phyloP scores from a whole-genome alignment of 2,113 vertebrate genomes.

The Coptodon rendalli region DNA sequence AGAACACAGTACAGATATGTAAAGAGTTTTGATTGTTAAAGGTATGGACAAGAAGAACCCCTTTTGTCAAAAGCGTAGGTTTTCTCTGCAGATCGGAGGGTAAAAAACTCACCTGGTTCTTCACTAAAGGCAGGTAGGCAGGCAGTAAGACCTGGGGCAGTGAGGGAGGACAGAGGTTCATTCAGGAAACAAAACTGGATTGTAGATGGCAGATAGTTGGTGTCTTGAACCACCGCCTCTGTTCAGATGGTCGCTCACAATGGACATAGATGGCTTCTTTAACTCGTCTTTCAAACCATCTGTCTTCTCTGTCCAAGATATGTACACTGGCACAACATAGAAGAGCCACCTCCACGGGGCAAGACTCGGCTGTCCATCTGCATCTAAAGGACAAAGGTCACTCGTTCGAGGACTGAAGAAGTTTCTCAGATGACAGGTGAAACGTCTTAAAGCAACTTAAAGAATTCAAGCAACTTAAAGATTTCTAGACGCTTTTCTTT shows the following conservation, averaged over 20 bases:
- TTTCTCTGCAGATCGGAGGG: not conserved
- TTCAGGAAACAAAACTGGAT: not conserved
- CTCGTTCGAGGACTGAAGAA: not conserved
- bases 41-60: not conserved
- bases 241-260: accelerated
- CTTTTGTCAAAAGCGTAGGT: not conserved
- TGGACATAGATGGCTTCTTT: not conserved
- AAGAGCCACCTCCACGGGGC: accelerated
- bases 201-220: accelerated
- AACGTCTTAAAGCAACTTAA: not conserved
- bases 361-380: accelerated
- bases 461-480: not conserved
- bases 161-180: not conserved
- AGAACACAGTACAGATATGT: not conserved
- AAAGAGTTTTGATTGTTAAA: not conserved
- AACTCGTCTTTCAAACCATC: not conserved
- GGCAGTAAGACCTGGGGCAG: not conserved
- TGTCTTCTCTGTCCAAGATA: not conserved
- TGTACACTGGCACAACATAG: not conserved
- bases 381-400: not conserved
- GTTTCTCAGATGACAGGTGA: not conserved
- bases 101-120: not conserved
- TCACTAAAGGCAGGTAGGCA: accelerated
- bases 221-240: accelerated
- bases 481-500: not conserved